Evolutionary conservation across 2,888 invertebrate species (phyloP).

Genomic region (Drosophila kuntzei): DNA sequence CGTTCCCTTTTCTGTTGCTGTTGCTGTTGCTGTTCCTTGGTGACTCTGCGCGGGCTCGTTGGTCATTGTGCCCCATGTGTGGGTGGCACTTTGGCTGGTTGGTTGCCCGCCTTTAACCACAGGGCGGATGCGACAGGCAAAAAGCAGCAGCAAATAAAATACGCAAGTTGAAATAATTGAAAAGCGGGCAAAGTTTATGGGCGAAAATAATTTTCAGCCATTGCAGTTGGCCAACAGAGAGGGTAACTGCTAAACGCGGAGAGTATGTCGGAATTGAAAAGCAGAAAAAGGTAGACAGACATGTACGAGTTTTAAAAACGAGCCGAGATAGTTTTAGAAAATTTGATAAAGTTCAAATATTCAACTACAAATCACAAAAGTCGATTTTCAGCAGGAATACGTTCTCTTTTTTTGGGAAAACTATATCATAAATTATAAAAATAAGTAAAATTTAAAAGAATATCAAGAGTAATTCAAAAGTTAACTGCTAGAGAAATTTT

Average conservation of each 20-base stretch:
- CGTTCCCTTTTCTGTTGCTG: too few relatives aligned
- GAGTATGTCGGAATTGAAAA: background rate
- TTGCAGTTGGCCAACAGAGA: slow-evolving; percentile 18
- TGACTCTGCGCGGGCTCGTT: slow-evolving; percentile 16
- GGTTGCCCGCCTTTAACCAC: slow-evolving; percentile 41
- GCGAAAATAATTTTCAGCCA: slow-evolving; percentile 61
- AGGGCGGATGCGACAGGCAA: slow-evolving; percentile 41
- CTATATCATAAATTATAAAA: background rate
- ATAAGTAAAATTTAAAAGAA: background rate
- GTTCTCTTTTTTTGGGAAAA: background rate
- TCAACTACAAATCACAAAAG: background rate
- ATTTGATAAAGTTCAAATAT: background rate
- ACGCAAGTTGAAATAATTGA: slow-evolving; percentile 69
- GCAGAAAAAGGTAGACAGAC: background rate
- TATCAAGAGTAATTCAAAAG: background rate
- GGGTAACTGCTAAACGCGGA: background rate
- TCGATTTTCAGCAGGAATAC: background rate
- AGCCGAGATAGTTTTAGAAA: slow-evolving; percentile 1
- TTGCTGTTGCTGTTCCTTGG: too few relatives aligned
- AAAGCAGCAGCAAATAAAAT: slow-evolving; percentile 57
- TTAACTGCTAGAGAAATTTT: too few relatives aligned
- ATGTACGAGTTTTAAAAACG: background rate
- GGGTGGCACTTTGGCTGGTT: slow-evolving; percentile 28
- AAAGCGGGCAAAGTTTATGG: slow-evolving; percentile 72
- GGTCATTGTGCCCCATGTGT: slow-evolving; percentile 51